A percentile compares a stretch with the other conserved stretches of the same genome.
phyloP scores from a whole-genome alignment of 2,113 vertebrate species.

The Apus apus region DNA sequence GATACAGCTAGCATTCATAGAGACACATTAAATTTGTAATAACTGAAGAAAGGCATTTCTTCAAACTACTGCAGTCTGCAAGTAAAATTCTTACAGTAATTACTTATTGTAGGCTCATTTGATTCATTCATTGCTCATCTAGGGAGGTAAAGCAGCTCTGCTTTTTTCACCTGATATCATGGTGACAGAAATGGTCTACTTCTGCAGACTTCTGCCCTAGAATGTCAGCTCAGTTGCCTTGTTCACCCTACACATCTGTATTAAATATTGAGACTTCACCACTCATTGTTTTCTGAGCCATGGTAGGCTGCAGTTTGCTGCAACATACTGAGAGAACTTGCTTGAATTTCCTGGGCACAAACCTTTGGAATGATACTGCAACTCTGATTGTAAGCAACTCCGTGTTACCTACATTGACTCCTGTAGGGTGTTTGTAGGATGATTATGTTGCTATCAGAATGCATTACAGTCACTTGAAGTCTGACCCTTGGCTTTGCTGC shows the following conservation, averaged over 20 bases:
- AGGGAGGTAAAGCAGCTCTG: not conserved
- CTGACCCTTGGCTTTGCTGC: not conserved
- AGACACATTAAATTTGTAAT: not conserved
- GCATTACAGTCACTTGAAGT: not conserved
- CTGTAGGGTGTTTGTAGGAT: rapidly evolving
- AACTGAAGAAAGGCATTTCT: not conserved
- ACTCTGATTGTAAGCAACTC: not conserved
- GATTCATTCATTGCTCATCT: not conserved
- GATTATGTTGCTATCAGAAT: not conserved
- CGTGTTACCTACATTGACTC: not conserved
- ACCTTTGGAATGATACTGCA: not conserved
- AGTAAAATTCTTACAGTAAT: not conserved
- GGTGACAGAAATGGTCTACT: not conserved
- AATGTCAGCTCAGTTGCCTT: not conserved
- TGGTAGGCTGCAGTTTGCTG: not conserved
- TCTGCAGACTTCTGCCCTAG: not conserved
- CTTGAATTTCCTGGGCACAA: not conserved
- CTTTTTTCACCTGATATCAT: not conserved
- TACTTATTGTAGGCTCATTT: not conserved
- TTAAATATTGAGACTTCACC: not conserved
- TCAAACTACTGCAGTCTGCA: not conserved
- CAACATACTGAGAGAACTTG: not conserved
- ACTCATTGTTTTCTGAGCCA: not conserved
- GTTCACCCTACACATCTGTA: not conserved
- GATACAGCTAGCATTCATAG: not conserved